Evolutionary conservation across 2,113 vertebrate species (phyloP), one percentile per base, ranked within the genome.

Genomic region (Mixornis gularis): DNA sequence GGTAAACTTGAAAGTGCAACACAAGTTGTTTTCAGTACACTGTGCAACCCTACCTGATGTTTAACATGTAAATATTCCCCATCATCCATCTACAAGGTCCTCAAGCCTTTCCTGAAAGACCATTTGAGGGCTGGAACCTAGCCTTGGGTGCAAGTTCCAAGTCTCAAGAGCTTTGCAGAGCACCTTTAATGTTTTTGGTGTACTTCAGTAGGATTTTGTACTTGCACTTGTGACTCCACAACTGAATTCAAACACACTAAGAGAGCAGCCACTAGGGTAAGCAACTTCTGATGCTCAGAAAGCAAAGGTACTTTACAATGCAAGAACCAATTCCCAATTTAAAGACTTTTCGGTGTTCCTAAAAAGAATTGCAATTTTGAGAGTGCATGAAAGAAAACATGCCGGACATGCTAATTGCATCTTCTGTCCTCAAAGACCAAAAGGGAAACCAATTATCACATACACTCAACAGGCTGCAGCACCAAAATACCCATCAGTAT

Each of bases 401-500:
- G n/a, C 64, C 2, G 94, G 79, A 96, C 94, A 96, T 21, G 95
- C 77, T 97, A 97, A 98, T 98, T 98, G 95, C 97, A 96, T 97
- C 96, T 95, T 90, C 79, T 93, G 74, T 96, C 96, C 95, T 97
- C 97, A 97, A 97, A 97, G 91, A 71, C 93, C 92, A 89, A 92
- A 91, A 72, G 93, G 62, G 93, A 96, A 97, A 95, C 87, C 95
- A 97, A 97, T 98, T 98, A 97, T 97, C 97, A 97, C 97, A 91
- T 96, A 85, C 13, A 70, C 82, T 96, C 96, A 95, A 95, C 79
- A 96, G 93, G 94, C 87, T 82, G 49, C 64, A 94, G 79, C 76
- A 93, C 92, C 93, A 95, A 95, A 93, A 94, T 79, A 95, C 22
- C 93, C 92, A 94, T 85, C 94, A 96, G 95, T 64, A 49, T n/a